A percentile compares a stretch with the other conserved stretches of the same genome.
phyloP scores from a whole-genome alignment of 1,140 invertebrate species.

The Ctenoplectra terminalis region DNA sequence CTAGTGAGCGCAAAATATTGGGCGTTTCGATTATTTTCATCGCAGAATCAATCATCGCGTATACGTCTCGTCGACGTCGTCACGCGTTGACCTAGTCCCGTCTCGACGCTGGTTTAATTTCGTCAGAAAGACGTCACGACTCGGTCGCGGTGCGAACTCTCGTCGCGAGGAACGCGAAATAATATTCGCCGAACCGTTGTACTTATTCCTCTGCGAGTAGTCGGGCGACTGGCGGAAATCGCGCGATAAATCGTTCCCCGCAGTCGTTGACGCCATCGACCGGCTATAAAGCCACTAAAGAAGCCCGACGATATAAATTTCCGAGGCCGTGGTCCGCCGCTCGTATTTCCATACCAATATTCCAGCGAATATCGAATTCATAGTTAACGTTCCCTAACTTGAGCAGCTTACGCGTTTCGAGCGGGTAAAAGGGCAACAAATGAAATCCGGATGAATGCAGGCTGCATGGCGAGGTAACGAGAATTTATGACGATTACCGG shows the following conservation, averaged over 20 bases:
- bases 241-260: conserved; percentile 33
- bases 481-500: conserved; percentile 60
- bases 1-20: too few relatives aligned
- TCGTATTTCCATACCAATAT: conserved; percentile 18
- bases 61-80: background rate
- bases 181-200: conserved; percentile 32
- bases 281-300: conserved; percentile 51
- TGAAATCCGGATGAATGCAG: conserved; percentile 50
- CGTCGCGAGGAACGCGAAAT: conserved; percentile 19
- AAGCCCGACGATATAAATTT: conserved; percentile 44
- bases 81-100: background rate
- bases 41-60: background rate
- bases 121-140: conserved; percentile 19
- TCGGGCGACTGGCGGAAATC: conserved; percentile 11
- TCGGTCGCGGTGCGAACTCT: background rate
- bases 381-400: conserved; percentile 17
- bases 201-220: background rate
- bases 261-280: conserved; percentile 37
- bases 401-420: background rate
- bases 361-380: conserved; percentile 31
- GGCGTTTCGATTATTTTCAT: background rate
- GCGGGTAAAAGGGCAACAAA: conserved; percentile 12
- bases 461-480: conserved; percentile 39
- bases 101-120: conserved; percentile 44
- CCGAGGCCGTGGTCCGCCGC: background rate